These are phyloP conservation scores for Forbesichthys papilliferus DNA, from an alignment of 2,113 vertebrate genomes.

Conservation along the genomic window DNA sequence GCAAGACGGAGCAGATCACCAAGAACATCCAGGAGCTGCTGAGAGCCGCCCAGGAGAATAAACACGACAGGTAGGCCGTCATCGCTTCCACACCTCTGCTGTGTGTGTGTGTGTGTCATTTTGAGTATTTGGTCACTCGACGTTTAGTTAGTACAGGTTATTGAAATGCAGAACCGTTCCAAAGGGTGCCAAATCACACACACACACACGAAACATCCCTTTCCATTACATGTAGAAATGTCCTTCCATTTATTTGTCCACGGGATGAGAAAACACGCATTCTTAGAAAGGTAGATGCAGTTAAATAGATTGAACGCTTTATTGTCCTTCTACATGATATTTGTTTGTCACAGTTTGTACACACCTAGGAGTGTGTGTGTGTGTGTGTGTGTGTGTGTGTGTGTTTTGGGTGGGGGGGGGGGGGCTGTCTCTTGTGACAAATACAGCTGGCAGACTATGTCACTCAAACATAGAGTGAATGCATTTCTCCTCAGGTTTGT, in stretches of 20 bases:
- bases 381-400: slow-evolving; percentile 27
- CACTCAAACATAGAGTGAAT: slow-evolving; percentile 10
- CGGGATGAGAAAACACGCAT: too few relatives aligned
- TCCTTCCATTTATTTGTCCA: too few relatives aligned
- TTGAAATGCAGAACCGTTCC: too few relatives aligned
- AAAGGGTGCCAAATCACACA: too few relatives aligned
- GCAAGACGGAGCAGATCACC: slow-evolving; percentile 97
- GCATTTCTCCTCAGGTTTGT: background rate
- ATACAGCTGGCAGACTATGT: slow-evolving; percentile 37
- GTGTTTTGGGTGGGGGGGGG: slow-evolving; percentile 12
- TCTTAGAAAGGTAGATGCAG: too few relatives aligned
- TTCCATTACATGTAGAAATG: too few relatives aligned
- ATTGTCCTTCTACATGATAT: too few relatives aligned
- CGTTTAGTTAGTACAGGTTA: slow-evolving; percentile 38
- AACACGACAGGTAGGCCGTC: slow-evolving; percentile 87
- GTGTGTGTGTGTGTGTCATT: background rate
- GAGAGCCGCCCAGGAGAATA: slow-evolving; percentile 94
- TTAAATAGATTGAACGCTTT: too few relatives aligned
- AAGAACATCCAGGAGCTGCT: slow-evolving; percentile 98
- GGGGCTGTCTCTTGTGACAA: slow-evolving; percentile 11
- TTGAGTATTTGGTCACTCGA: slow-evolving; percentile 12
- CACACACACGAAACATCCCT: too few relatives aligned
- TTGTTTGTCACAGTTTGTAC: too few relatives aligned
- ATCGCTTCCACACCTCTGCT: background rate
- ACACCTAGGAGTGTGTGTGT: slow-evolving; percentile 3